Percentiles rank a stretch among this genome's conserved stretches.
These are phyloP conservation scores for Montipora efflorescens DNA, from an alignment of 64 coral and sea anemone genomes.

Conservation along the genomic window DNA sequence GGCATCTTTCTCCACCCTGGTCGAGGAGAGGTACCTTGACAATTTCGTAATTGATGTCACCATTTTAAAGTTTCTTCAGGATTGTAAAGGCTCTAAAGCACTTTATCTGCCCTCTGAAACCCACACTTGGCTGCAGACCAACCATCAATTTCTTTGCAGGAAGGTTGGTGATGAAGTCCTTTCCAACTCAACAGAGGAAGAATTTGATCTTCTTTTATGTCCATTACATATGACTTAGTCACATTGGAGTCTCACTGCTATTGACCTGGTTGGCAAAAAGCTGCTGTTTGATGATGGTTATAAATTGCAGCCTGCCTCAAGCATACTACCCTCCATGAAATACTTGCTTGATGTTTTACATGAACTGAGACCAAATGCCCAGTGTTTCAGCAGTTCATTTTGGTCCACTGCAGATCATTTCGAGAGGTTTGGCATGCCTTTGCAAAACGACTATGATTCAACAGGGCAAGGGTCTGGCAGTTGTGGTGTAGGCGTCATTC, in stretches of 20 bases:
- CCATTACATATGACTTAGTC: background rate
- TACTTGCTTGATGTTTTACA: slow-evolving; percentile 43
- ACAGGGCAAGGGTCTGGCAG: slow-evolving; percentile 39
- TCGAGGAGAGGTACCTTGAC: slow-evolving; percentile 47
- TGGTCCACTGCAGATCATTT: background rate
- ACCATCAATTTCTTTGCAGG: background rate
- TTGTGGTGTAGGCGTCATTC: slow-evolving; percentile 42
- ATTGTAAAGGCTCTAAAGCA: slow-evolving; percentile 7
- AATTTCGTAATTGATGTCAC: slow-evolving; percentile 51
- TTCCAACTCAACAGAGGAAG: background rate
- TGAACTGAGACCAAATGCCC: background rate
- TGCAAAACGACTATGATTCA: background rate
- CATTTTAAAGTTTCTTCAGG: slow-evolving; percentile 34
- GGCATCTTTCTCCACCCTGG: slow-evolving; percentile 53
- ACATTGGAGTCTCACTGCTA: background rate
- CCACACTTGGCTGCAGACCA: slow-evolving; percentile 26
- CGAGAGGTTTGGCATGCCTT: slow-evolving; percentile 55
- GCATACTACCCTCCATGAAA: background rate
- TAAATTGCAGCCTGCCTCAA: background rate
- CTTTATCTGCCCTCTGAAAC: slow-evolving; percentile 52
- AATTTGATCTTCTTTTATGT: background rate
- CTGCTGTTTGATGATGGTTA: slow-evolving; percentile 6
- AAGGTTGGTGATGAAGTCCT: background rate
- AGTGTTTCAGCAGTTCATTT: background rate
- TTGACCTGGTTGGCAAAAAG: background rate